phyloP scores from a whole-genome alignment of 23 tunicate genomes.

The Halocynthia roretzi region DNA sequence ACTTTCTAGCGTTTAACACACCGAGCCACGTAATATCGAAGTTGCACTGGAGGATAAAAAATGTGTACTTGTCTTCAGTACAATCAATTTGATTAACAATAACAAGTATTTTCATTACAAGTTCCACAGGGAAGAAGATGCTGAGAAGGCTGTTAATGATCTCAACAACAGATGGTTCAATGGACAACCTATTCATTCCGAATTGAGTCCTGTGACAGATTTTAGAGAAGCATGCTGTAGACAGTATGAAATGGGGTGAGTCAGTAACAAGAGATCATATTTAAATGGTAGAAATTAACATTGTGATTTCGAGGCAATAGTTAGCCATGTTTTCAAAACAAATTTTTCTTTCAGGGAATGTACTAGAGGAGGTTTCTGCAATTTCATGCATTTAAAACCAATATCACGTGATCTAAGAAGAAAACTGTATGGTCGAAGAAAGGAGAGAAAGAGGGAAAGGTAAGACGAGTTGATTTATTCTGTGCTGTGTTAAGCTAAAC shows the following conservation, averaged over 20 bases:
- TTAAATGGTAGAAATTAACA: not conserved
- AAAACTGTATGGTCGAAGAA: slow-evolving; percentile 72
- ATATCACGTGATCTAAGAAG: slow-evolving; percentile 83
- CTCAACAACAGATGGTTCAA: slow-evolving; percentile 91
- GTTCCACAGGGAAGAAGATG: slow-evolving; percentile 92
- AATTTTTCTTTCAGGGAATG: slow-evolving; percentile 39
- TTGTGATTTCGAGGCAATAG: not conserved
- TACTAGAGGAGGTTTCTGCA: slow-evolving; percentile 94
- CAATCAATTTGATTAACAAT: not conserved
- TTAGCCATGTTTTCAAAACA: not conserved
- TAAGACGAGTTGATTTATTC: slow-evolving; percentile 7
- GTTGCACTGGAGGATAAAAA: too few relatives aligned
- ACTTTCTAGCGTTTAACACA: too few relatives aligned
- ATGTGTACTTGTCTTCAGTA: not conserved
- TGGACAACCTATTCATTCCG: slow-evolving; percentile 82
- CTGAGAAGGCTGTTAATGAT: slow-evolving; percentile 84
- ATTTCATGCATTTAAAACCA: slow-evolving; percentile 96
- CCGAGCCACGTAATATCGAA: too few relatives aligned
- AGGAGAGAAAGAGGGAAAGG: slow-evolving; percentile 25
- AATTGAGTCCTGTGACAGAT: slow-evolving; percentile 89
- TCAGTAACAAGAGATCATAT: not conserved
- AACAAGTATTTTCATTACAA: not conserved
- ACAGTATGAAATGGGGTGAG: slow-evolving; percentile 91
- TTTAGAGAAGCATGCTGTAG: slow-evolving; percentile 96
- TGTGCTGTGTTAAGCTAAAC: not conserved